Base-by-base conservation (phyloP, 2,797 vertebrate genomes). In the Atherinosoma microstoma region DNA sequence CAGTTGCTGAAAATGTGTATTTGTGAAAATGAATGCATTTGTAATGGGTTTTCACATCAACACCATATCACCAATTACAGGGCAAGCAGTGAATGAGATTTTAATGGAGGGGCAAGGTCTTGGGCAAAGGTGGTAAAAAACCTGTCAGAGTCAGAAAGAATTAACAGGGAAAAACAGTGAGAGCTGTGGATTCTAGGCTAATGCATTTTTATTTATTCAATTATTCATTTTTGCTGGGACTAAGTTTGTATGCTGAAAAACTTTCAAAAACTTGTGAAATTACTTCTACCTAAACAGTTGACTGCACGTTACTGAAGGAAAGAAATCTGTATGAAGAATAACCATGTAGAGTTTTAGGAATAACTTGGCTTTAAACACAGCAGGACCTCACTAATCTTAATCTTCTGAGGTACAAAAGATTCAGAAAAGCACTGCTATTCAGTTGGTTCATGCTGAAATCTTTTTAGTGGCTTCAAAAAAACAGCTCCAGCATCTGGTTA, bases 91-190 rank as follows among this genome's bases (percentile, higher is more conserved):
- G 61, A 80, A 77, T 67, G 53, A 59, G 75, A 78, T 83, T 84
- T 82, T 83, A 87, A 87, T 85, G 67, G 76, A 82, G 59, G 75
- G 72, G 80, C 75, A 78, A 77, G 70, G 76, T 83, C 49, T 78
- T 60, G 59, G 56, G 51, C 34, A 60, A 64, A 73, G 49, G 70
- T 18, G 35, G 66, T 47, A 71, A 63, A 77, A 80, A 78, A 47
- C 27, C 57, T 70, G 60, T 73, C 79, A 73, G 58, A 73, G 58
- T 68, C 42, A 67, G 24, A 30, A 68, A 58, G 61, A 70, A 76
- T 76, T 69, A 66, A 66, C 30, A 67, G 63, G 61, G 36, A 64
- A 67, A 78, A 79, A 77, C 58, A 68, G 35, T 24, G 18, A 70
- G 42, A 68, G 76, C 60, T 75, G 38, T 54, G 61, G 57, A 30